Conservation (phyloP, 2,888 invertebrate species). For the Chaetogeoica ovagalla region DNA sequence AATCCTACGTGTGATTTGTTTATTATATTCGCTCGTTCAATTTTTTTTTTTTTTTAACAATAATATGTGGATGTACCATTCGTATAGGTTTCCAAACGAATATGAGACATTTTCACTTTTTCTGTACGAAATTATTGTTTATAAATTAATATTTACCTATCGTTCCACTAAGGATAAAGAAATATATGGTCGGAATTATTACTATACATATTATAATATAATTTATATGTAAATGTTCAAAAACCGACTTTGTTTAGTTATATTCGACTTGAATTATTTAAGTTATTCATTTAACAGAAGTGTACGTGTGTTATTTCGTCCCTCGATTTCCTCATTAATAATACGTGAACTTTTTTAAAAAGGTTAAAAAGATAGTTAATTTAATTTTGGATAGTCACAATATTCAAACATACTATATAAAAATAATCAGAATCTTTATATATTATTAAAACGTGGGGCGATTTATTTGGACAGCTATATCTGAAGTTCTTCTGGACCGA, state of each 20-base stretch:
- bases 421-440: no score
- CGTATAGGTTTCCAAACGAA: background rate
- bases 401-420: background rate
- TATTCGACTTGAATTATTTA: slow-evolving; percentile 23
- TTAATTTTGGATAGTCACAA: background rate
- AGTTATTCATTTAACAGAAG: slow-evolving; percentile 13
- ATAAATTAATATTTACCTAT: background rate
- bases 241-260: background rate
- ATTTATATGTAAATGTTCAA: background rate
- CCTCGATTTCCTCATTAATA: background rate
- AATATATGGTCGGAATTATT: background rate
- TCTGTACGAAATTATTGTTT: background rate
- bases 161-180: background rate
- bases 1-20: no score
- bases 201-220: background rate
- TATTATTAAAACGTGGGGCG: no score
- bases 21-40: no score
- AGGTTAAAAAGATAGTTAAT: slow-evolving; percentile 11
- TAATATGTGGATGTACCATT: background rate
- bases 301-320: background rate
- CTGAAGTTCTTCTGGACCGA: no score
- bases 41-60: background rate
- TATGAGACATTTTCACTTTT: no score
- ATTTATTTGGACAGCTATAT: no score
- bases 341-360: background rate